phyloP scores from a whole-genome alignment of 2,113 vertebrate species.

The Eulemur rufifrons region DNA sequence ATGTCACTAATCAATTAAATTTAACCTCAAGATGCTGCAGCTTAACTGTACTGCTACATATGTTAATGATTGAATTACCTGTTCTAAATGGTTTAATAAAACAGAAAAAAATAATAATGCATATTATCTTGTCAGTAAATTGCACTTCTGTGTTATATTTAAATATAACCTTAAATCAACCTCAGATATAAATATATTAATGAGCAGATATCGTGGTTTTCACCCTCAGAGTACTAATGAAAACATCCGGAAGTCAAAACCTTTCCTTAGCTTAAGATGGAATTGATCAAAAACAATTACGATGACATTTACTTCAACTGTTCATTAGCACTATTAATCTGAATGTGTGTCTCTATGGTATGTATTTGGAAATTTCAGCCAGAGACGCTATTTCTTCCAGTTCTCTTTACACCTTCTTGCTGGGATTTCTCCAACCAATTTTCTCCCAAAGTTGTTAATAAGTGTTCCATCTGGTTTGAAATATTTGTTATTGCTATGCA shows the following conservation, averaged over 20 bases:
- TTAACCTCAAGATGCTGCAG: not conserved
- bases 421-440: not conserved
- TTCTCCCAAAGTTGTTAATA: not conserved
- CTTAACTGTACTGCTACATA: not conserved
- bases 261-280: not conserved
- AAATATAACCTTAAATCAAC: not conserved
- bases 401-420: not conserved
- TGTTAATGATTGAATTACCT: slow-evolving; percentile 43
- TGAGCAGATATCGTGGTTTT: not conserved
- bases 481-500: not conserved
- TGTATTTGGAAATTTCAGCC: not conserved
- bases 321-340: not conserved
- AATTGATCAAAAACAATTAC: not conserved
- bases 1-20: slow-evolving; percentile 51
- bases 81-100: slow-evolving; percentile 49
- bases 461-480: not conserved
- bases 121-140: slow-evolving; percentile 22
- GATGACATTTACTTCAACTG: not conserved
- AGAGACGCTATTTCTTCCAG: not conserved
- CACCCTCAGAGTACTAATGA: not conserved
- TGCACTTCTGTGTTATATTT: not conserved
- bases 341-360: not conserved
- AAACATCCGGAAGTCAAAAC: not conserved
- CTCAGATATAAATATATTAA: not conserved
- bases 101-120: not conserved